Evolutionary conservation across 1,140 invertebrate species (phyloP).

Genomic region (Cyclina sinensis): DNA sequence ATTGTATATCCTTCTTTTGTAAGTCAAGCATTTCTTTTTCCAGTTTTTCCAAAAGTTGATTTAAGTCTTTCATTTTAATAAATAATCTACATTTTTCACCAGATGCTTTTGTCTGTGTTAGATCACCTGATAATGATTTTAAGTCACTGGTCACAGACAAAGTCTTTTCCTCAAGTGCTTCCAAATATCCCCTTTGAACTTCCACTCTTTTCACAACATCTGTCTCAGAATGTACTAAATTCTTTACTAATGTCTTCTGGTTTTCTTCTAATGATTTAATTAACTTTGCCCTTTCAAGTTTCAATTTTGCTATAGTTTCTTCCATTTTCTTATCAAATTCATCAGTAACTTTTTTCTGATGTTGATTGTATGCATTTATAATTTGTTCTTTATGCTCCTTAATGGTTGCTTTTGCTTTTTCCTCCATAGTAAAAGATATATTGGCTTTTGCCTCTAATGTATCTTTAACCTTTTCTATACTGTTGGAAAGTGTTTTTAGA

Average conservation of each 20-base stretch:
- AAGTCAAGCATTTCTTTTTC: conserved; percentile 1
- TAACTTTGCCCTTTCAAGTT: not conserved
- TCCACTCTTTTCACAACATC: not conserved
- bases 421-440: not conserved
- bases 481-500: not conserved
- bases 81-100: conserved; percentile 9
- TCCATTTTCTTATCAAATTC: conserved; percentile 1
- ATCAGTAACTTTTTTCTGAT: not conserved
- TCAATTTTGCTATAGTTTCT: not conserved
- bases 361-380: not conserved
- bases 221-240: not conserved
- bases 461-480: not conserved
- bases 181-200: not conserved
- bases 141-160: not conserved
- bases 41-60: not conserved
- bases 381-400: not conserved
- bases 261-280: not conserved
- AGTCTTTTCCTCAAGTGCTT: not conserved
- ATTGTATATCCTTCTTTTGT: not conserved
- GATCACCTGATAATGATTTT: not conserved
- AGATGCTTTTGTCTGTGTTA: not conserved
- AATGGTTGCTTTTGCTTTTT: not conserved
- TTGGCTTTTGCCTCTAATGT: not conserved
- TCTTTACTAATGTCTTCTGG: not conserved
- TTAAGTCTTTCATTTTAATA: not conserved